These are phyloP conservation scores for Charina bottae DNA, from an alignment of 2,113 vertebrate genomes.

Conservation along the genomic window DNA sequence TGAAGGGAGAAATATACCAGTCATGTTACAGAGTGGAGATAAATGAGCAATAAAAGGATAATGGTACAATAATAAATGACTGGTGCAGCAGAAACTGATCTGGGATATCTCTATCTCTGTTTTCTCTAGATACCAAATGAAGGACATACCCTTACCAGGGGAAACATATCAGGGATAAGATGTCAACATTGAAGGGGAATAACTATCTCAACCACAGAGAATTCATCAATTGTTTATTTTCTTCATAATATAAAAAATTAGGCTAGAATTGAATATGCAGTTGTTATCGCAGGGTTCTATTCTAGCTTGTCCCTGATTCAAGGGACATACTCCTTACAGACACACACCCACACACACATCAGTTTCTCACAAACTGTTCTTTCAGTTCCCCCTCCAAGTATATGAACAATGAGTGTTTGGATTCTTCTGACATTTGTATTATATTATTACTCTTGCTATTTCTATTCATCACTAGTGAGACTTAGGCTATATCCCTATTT, in stretches of 20 bases:
- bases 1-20: background rate
- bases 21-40: background rate
- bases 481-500: background rate
- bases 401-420: background rate
- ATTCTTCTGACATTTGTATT: background rate
- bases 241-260: background rate
- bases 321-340: background rate
- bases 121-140: background rate
- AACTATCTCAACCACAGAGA: background rate
- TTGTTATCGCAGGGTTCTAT: background rate
- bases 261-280: background rate
- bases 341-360: background rate
- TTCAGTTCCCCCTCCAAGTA: background rate
- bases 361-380: background rate
- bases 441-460: background rate
- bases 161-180: background rate
- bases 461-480: background rate
- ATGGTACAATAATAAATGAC: background rate
- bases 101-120: background rate
- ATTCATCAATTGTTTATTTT: background rate
- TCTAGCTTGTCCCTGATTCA: background rate
- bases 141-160: background rate
- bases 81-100: background rate
- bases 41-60: background rate
- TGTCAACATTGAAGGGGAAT: background rate